Percentiles rank a stretch among this genome's conserved stretches.
Evolutionary conservation across 2,113 vertebrate species (phyloP).

Genomic region (Scalopus aquaticus): DNA sequence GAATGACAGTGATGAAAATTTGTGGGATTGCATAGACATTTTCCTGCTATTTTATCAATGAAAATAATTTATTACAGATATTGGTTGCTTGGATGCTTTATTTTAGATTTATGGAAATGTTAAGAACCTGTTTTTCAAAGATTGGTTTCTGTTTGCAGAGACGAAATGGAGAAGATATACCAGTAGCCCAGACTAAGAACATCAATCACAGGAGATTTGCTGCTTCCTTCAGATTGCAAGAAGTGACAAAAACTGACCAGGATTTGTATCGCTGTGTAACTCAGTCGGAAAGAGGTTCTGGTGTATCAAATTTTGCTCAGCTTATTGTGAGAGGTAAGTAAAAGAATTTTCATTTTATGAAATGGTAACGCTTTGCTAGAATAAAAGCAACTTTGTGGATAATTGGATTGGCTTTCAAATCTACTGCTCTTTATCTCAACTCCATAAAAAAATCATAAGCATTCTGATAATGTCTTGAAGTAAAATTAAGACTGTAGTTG

Average conservation of each 20-base stretch:
- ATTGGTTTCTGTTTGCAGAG: slow-evolving; percentile 86
- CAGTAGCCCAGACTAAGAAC: slow-evolving; percentile 96
- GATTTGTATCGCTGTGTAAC: slow-evolving; percentile 98
- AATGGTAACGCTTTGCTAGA: not conserved
- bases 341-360: slow-evolving; percentile 55
- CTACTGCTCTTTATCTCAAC: slow-evolving; percentile 23
- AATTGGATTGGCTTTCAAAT: slow-evolving; percentile 37
- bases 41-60: slow-evolving; percentile 30
- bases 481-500: not conserved
- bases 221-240: slow-evolving; percentile 95
- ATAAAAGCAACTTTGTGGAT: not conserved
- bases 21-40: not conserved
- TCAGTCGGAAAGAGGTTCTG: slow-evolving; percentile 96
- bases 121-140: slow-evolving; percentile 64
- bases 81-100: slow-evolving; percentile 15
- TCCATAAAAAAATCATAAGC: not conserved
- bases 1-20: not conserved
- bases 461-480: not conserved
- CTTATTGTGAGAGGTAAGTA: slow-evolving; percentile 96
- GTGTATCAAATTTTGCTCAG: slow-evolving; percentile 97
- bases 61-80: slow-evolving; percentile 25
- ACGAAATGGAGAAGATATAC: slow-evolving; percentile 97
- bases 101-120: slow-evolving; percentile 39
- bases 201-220: slow-evolving; percentile 99
- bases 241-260: slow-evolving; percentile 95